A percentile compares a stretch with the other conserved stretches of the same genome.
Evolutionary conservation across 2,797 vertebrate genomes (phyloP).

Genomic region (Hephaestus fuliginosus): DNA sequence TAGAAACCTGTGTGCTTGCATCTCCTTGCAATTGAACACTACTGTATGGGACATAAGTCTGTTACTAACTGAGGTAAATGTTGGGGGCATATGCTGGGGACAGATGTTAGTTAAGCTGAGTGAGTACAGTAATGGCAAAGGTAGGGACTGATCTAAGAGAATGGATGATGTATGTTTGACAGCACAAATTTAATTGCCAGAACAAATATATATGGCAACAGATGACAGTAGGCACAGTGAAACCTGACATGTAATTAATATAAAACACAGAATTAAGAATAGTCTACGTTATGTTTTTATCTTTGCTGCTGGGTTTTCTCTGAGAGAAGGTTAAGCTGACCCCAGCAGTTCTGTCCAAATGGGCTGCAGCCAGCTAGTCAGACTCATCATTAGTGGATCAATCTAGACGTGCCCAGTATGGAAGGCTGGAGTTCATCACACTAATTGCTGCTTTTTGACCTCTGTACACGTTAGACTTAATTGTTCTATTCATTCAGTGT

Average conservation of each 20-base stretch:
- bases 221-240: background rate
- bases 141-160: constrained; percentile 9
- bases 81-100: background rate
- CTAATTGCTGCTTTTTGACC: constrained; percentile 76
- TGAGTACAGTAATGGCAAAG: background rate
- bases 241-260: background rate
- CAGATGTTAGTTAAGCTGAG: background rate
- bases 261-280: background rate
- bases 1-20: background rate
- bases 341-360: constrained; percentile 18
- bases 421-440: constrained; percentile 54
- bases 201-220: background rate
- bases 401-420: constrained; percentile 54
- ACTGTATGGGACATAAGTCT: background rate
- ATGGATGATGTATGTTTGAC: constrained; percentile 13
- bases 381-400: constrained; percentile 62
- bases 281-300: background rate
- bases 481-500: constrained; percentile 67
- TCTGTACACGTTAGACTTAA: constrained; percentile 61
- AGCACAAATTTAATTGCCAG: background rate
- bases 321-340: constrained; percentile 10
- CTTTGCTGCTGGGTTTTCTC: background rate
- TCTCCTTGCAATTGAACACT: constrained; percentile 1
- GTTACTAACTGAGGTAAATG: constrained; percentile 19
- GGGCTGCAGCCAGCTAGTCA: constrained; percentile 47